Evolutionary conservation across 1,140 invertebrate genomes (phyloP).

Genomic region (Polypedilum pembai): DNA sequence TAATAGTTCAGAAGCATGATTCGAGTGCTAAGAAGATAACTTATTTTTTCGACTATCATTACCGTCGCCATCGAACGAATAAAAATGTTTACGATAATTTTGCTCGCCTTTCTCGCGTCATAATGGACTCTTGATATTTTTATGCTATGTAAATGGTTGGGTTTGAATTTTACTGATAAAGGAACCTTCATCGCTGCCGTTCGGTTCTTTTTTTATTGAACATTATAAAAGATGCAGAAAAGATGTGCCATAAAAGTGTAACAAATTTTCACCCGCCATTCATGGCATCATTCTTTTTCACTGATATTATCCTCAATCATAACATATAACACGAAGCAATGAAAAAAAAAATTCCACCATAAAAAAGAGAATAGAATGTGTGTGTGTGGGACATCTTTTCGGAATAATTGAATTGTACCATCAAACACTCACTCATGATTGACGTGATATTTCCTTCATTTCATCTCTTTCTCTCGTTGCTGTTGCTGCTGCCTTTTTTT

Average conservation of each 20-base stretch:
- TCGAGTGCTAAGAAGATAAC: not conserved
- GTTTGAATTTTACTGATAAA: conserved; percentile 19
- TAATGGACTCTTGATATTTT: conserved; percentile 12
- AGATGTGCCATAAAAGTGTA: not conserved
- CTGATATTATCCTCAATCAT: conserved; percentile 6
- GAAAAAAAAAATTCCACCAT: not conserved
- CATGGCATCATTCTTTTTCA: too few species aligned
- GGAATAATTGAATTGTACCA: conserved; percentile 13
- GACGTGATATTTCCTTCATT: conserved; percentile 17
- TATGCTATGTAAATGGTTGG: conserved; percentile 4
- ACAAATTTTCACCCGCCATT: not conserved
- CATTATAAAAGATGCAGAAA: not conserved
- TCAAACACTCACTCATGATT: conserved; percentile 18
- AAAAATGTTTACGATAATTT: not conserved
- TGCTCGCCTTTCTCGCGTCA: not conserved
- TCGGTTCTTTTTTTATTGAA: not conserved
- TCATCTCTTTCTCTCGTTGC: not conserved
- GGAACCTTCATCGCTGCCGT: not conserved
- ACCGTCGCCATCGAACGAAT: not conserved
- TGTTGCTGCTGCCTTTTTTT: too few species aligned
- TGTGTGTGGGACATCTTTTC: not conserved
- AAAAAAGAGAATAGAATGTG: too few species aligned
- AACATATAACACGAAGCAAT: not conserved
- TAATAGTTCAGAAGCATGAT: not conserved
- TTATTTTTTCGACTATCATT: not conserved